These are phyloP conservation scores for Drosophila picticornis DNA, from an alignment of 2,888 invertebrate species.

Conservation along the genomic window DNA sequence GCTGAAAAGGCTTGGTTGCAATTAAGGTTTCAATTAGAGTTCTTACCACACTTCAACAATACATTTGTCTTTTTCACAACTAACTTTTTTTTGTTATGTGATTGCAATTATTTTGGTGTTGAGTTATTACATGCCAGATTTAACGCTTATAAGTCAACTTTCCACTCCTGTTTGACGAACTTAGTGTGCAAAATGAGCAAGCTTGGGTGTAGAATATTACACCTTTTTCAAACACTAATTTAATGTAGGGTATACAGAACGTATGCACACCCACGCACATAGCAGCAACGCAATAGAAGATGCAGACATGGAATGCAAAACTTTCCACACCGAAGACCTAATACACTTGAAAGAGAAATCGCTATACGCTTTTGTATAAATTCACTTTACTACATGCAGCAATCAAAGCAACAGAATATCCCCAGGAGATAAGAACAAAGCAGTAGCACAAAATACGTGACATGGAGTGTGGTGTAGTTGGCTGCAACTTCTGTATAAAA, in stretches of 20 bases:
- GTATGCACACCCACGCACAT: slow-evolving; percentile 40
- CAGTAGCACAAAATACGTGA: background rate
- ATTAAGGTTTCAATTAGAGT: background rate
- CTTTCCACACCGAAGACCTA: background rate
- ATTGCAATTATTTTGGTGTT: background rate
- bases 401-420: background rate
- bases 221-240: background rate
- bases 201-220: background rate
- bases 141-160: background rate
- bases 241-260: slow-evolving; percentile 16
- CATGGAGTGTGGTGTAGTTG: background rate
- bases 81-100: background rate
- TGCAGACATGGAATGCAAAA: slow-evolving; percentile 1
- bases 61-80: background rate
- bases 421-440: background rate
- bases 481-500: background rate
- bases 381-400: background rate
- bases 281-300: slow-evolving; percentile 10
- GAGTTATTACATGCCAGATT: background rate
- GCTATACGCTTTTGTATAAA: background rate
- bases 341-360: slow-evolving; percentile 5
- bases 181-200: background rate
- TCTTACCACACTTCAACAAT: background rate
- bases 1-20: background rate
- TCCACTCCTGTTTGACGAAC: background rate